Evolutionary conservation across 2,888 invertebrate species (phyloP).

Genomic region (Anarsia innoxiella): DNA sequence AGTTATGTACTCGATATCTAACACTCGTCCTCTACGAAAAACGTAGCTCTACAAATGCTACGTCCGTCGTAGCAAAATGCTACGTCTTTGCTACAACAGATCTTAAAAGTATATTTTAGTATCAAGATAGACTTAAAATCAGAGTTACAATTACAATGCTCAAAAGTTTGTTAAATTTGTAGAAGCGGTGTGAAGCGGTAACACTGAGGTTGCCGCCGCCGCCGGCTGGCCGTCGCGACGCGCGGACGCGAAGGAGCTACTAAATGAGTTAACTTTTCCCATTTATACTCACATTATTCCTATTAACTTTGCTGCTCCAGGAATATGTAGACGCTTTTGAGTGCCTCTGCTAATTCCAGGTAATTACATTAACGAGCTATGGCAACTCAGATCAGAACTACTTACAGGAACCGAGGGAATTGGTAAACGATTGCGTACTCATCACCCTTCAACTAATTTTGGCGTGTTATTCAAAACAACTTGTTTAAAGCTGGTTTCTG

Average conservation of each 20-base stretch:
- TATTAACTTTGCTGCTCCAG: slow-evolving; percentile 51
- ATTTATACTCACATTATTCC: slow-evolving; percentile 67
- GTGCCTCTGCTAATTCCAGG: slow-evolving; percentile 54
- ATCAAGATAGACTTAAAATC: not conserved
- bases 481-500: too few relatives aligned
- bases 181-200: too few relatives aligned
- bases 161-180: not conserved
- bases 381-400: not conserved
- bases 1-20: too few relatives aligned
- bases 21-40: too few relatives aligned
- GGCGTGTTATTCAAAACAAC: too few relatives aligned
- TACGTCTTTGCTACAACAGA: too few relatives aligned
- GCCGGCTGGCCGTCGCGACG: slow-evolving; percentile 26
- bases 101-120: too few relatives aligned
- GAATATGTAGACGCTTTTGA: slow-evolving; percentile 55
- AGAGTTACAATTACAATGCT: not conserved
- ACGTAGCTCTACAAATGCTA: too few relatives aligned
- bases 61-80: too few relatives aligned
- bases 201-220: not conserved
- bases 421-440: too few relatives aligned
- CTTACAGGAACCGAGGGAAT: too few relatives aligned
- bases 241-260: slow-evolving; percentile 40
- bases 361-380: slow-evolving; percentile 46
- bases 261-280: slow-evolving; percentile 67
- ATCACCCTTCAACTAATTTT: too few relatives aligned